Evolutionary conservation across 2,888 invertebrate genomes (phyloP).

Genomic region (Oscheius sp.): DNA sequence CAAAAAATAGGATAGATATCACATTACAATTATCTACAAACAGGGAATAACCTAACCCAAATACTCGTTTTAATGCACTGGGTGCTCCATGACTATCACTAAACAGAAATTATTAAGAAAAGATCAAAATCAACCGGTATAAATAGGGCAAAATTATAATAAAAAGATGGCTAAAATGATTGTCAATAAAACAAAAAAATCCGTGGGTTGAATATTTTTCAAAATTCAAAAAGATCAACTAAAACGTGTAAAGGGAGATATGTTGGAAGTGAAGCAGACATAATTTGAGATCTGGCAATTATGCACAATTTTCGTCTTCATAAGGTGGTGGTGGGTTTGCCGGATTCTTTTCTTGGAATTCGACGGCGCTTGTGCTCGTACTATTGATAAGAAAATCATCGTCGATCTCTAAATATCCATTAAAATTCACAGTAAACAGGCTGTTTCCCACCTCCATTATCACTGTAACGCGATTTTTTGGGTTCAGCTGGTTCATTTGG

Average conservation of each 20-base stretch:
- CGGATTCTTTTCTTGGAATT: conserved; percentile 7
- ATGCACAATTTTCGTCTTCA: conserved; percentile 7
- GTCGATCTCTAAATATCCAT: conserved; percentile 1
- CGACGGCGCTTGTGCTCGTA: conserved; percentile 25
- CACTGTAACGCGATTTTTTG: conserved; percentile 24
- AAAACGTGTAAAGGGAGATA: too few relatives aligned
- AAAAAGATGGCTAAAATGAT: background rate
- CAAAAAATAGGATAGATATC: conserved; percentile 3
- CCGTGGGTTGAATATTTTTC: background rate
- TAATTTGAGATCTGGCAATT: conserved; percentile 5
- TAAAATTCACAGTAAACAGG: too few relatives aligned
- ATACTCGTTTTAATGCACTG: conserved; percentile 18
- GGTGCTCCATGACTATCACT: conserved; percentile 7
- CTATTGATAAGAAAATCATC: background rate
- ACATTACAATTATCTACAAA: conserved; percentile 23
- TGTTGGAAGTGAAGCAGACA: too few relatives aligned
- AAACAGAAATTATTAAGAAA: background rate
- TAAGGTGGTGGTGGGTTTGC: conserved; percentile 6
- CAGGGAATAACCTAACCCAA: conserved; percentile 10
- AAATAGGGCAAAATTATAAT: background rate
- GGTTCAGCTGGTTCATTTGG: conserved; percentile 9
- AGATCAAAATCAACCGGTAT: conserved; percentile 18
- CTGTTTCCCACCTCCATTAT: background rate
- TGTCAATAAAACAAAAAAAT: background rate
- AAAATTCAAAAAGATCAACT: background rate